These are phyloP conservation scores for Apodemia hepburni DNA, from an alignment of 2,888 invertebrate species.

Conservation along the genomic window DNA sequence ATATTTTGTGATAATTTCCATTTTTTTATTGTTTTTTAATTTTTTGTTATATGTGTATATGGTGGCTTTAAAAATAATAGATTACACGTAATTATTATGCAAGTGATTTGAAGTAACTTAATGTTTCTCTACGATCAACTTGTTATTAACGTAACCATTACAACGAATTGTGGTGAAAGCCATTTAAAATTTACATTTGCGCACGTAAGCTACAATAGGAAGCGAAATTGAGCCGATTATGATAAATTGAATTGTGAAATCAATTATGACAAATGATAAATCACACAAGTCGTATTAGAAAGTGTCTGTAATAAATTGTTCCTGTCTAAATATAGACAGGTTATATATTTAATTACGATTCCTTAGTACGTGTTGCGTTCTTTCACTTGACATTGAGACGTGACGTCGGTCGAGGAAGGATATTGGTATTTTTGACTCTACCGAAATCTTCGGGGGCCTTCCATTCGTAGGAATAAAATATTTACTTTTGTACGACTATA, in stretches of 20 bases:
- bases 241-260: constrained; percentile 27
- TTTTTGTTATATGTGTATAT: neutral
- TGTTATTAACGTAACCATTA: constrained; percentile 57
- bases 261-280: constrained; percentile 2
- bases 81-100: constrained; percentile 52
- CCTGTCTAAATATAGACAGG: constrained; percentile 22
- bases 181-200: constrained; percentile 43
- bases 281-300: constrained; percentile 33
- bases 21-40: constrained; percentile 24
- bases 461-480: neutral
- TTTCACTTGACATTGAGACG: constrained; percentile 73
- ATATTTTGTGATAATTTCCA: constrained; percentile 24
- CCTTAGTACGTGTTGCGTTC: constrained; percentile 46
- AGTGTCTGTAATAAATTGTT: constrained; percentile 30
- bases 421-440: constrained; percentile 47
- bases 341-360: constrained; percentile 44
- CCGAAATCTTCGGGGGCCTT: constrained; percentile 1
- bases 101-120: constrained; percentile 45
- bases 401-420: constrained; percentile 54
- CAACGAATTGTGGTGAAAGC: constrained; percentile 61
- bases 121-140: constrained; percentile 40
- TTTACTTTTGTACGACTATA: neutral
- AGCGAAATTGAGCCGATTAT: constrained; percentile 25
- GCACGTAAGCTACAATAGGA: constrained; percentile 29
- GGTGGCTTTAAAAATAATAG: constrained; percentile 22